Base-by-base conservation (phyloP, 2,113 vertebrate genomes). In the Nothocercus nigrocapillus region DNA sequence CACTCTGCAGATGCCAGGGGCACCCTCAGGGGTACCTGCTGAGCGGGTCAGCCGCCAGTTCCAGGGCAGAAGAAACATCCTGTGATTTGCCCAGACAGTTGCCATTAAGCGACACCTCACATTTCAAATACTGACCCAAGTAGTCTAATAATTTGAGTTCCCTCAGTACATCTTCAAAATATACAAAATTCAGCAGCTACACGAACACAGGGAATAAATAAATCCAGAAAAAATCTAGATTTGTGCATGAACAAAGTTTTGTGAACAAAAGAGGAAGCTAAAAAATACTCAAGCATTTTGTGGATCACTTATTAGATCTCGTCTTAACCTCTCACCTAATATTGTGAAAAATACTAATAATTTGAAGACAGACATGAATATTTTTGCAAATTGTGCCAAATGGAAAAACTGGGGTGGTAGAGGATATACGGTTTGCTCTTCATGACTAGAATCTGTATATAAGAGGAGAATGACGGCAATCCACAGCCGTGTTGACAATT, bases 361-460 rank as follows among this genome's bases (percentile, higher is more conserved):
- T 95, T 94, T 91, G 81, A 86, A 91, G 82, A 82, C 69, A 92
- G 83, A 89, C 21, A 1, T 59, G 85, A 90, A 49, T 82, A 95
- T 93, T 95, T 96, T 92, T 44, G 74, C 79, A 89, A 88, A 92
- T 75, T 82, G 64, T 94, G 88, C 96, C 87, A 96, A 96, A 94
- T 96, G 95, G 96, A 96, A 97, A 97, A 97, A 92, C 4, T 67
- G 85, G 94, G 91, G 88, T 88, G 95, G 92, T 94, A 84, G 94
- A 96, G 92, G 88, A 95, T 96, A 94, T 96, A 96, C 63, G 82
- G 93, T 91, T 97, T 94, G 92, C 89, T 94, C 93, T 94, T 92
- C 93, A 94, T 94, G 83, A 95, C 93, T 97, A 91, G 91, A 79
- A 96, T 97, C 95, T 96, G 95, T 96, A 94, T 95, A 94, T 95